Base-by-base conservation (phyloP, 30 jellyfish, hydroid and myxozoan genomes). In the Phacellophora camtschatica region DNA sequence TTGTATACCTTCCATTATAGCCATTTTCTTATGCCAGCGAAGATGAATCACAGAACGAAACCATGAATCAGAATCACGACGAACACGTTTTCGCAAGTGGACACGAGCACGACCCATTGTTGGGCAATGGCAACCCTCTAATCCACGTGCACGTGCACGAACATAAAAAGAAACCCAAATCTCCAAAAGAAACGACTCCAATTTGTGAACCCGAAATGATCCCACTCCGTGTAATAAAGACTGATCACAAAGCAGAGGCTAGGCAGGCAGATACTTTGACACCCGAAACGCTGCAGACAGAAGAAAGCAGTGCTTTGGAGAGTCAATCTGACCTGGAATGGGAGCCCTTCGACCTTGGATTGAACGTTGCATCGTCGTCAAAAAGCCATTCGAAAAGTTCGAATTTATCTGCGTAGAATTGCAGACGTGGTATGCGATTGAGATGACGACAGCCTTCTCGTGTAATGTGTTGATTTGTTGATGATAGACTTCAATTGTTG, bases 271-370 rank as follows among this genome's bases (percentile, higher is more conserved):
- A n/a, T n/a, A n/a, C n/a, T n/a, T n/a, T n/a, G n/a, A n/a, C n/a
- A n/a, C n/a, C n/a, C n/a, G 91, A 80, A 33, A 80, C 91, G 27
- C 91, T 84, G 16, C 57, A 54, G 12, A 65, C 88, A 13, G 83
- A 50, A 0, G 81, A 73, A 24, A 72, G 88, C 57, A 84, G 88
- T 34, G 81, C 72, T 5, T 2, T 51, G 53, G 85, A 69, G 4
- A 84, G 95, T 51, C 76, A 84, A 19, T 20, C 43, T 7, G 95
- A 84, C 57, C 34, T 84, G 37, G 95, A 84, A 48, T 84, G 95
- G 95, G 95, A 84, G 35, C 95, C 95, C 10, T 75, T 67, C 13
- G 95, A 84, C 57, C 72, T 84, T 1, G 58, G 59, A 51, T 61
- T 84, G 23, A 61, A 84, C 62, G 34, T 72, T 0, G 58, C 91